Evolutionary conservation across 2,113 vertebrate genomes (phyloP).

Genomic region (Ceyx margarethae): DNA sequence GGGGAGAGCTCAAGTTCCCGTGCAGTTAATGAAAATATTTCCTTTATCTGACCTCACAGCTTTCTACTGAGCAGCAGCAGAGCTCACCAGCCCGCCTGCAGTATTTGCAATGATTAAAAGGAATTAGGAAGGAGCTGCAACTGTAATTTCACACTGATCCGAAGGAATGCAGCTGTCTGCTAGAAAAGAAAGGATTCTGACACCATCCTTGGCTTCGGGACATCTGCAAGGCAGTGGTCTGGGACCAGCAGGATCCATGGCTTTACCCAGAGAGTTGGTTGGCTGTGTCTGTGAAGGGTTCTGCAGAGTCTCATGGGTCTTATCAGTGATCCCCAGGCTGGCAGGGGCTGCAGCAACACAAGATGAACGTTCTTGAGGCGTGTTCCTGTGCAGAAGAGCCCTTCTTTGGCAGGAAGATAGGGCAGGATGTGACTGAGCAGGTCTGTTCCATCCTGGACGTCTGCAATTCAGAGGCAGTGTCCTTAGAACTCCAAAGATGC

Average conservation of each 20-base stretch:
- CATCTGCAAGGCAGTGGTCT: background rate
- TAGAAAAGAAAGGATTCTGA: background rate
- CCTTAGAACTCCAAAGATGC: constrained; percentile 12
- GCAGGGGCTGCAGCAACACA: background rate
- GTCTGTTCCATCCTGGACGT: constrained; percentile 17
- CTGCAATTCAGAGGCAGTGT: background rate
- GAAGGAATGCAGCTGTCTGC: constrained; percentile 13
- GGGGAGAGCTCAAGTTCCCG: background rate
- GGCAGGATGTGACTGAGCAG: constrained; percentile 11
- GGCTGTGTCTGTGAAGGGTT: background rate
- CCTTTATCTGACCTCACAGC: background rate
- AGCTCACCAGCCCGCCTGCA: background rate
- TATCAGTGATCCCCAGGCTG: constrained; percentile 5
- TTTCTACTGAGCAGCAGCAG: background rate
- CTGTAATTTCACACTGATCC: constrained; percentile 40
- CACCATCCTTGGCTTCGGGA: background rate
- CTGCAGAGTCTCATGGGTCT: background rate
- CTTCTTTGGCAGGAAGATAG: constrained; percentile 17
- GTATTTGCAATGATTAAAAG: background rate
- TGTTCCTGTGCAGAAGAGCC: constrained; percentile 7
- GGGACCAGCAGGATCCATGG: background rate
- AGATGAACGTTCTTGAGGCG: background rate
- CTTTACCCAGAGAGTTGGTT: background rate
- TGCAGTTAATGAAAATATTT: constrained; percentile 8
- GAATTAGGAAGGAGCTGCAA: constrained; percentile 33